Evolutionary conservation across 2,797 vertebrate genomes (phyloP), one percentile per base, ranked within the genome.

Genomic region (Spea hammondii): DNA sequence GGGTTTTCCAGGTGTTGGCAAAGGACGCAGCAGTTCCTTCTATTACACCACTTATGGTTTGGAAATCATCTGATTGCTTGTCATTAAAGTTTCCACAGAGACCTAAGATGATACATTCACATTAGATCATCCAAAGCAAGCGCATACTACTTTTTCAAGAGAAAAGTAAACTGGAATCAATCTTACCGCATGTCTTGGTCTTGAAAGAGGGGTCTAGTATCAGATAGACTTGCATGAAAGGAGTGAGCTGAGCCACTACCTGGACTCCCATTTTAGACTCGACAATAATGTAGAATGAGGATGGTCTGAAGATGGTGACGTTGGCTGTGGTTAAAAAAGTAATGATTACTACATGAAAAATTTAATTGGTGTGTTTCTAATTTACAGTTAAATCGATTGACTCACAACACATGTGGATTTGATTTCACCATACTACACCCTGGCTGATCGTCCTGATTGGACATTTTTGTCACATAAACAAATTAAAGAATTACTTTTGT

Each of bases 61-160:
- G 87, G 85, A 92, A 92, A 69, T 93, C 92, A 4, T 93, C 92
- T 0, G 84, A 79, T 80, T 92, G 91, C 48, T 87, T 54, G 0
- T 79, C 82, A 80, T 93, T 93, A 88, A 92, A 92, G 55, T 90
- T 90, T 66, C 91, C 91, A 74, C 91, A 91, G 72, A 92, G 91
- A 80, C 91, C 90, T 91, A 10, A 70, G 62, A 59, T 6, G 8
- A 60, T 17, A 9, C 47, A 79, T 8, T 0, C 13, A 6, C 5
- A 44, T 53, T 17, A 65, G 17, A 14, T 8, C n/a, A 46, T 5
- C 8, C 17, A 48, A 8, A 14, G 13, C 13, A 12, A 55, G 8
- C 5, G 49, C 11, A 60, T 60, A 46, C 8, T 51, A 12, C 13
- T 68, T n/a, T n/a, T n/a, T 6, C 12, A 48, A 32, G 8, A 5